These are phyloP conservation scores for Chionoecetes opilio DNA, from an alignment of 1,140 invertebrate species.

Conservation along the genomic window DNA sequence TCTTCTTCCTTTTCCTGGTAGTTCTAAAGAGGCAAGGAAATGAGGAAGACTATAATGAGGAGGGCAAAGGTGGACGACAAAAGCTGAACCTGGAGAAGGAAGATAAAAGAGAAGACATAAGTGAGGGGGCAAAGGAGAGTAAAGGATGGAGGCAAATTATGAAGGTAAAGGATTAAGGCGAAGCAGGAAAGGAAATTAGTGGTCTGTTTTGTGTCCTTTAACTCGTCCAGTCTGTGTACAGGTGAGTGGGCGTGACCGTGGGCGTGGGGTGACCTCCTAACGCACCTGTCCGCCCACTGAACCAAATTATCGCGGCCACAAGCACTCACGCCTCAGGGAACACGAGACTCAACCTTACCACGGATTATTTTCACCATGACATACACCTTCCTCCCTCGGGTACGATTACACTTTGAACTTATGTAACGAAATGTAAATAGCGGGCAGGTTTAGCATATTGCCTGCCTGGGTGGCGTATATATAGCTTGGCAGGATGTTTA, in stretches of 20 bases:
- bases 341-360: background rate
- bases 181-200: conserved; percentile 4
- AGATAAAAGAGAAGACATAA: conserved; percentile 31
- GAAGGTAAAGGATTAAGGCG: background rate
- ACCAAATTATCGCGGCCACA: background rate
- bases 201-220: no score
- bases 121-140: background rate
- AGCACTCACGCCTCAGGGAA: background rate
- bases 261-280: background rate
- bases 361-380: background rate
- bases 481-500: no score
- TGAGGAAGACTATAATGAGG: conserved; percentile 17
- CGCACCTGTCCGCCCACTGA: background rate
- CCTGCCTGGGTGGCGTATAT: no score
- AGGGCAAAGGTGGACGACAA: background rate
- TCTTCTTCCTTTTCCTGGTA: no score
- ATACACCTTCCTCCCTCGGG: background rate
- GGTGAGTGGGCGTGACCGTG: no score
- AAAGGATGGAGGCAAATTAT: background rate
- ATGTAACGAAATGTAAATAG: no score
- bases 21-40: background rate
- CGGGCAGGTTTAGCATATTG: no score
- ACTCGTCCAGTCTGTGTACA: no score
- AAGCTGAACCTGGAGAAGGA: background rate
- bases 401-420: no score